phyloP scores from a whole-genome alignment of 2,888 invertebrate species.

The Notodonta ziczac region DNA sequence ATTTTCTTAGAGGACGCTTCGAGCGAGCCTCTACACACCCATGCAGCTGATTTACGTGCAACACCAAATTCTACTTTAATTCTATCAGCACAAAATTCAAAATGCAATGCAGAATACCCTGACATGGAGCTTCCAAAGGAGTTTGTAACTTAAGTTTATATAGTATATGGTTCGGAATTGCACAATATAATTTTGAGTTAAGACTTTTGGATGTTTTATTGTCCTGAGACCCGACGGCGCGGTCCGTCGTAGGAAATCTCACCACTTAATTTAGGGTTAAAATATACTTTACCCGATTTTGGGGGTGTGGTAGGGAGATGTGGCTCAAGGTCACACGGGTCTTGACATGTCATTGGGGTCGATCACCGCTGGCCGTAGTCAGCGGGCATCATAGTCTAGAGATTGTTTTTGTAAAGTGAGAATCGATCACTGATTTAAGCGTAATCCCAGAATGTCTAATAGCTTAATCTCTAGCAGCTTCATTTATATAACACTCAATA shows the following conservation, averaged over 20 bases:
- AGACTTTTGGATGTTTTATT: conserved; percentile 29
- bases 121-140: not conserved
- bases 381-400: not conserved
- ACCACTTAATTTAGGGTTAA: conserved; percentile 74
- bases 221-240: conserved; percentile 72
- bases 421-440: too few species aligned
- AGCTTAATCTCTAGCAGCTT: too few species aligned
- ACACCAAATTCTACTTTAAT: conserved; percentile 29
- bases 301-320: conserved; percentile 25
- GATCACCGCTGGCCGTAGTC: not conserved
- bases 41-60: conserved; percentile 25
- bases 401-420: too few species aligned
- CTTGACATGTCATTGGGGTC: conserved; percentile 35
- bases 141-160: not conserved
- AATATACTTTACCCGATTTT: conserved; percentile 64
- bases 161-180: conserved; percentile 19
- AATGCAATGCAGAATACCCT: not conserved
- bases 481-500: too few species aligned
- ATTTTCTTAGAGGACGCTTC: conserved; percentile 77
- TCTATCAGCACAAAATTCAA: not conserved
- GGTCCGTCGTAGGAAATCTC: conserved; percentile 59
- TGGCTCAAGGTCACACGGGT: conserved; percentile 64
- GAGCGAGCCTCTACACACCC: conserved; percentile 74
- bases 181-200: conserved; percentile 17
- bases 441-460: too few species aligned